Percentiles rank a stretch among this genome's conserved stretches.
phyloP scores from a whole-genome alignment of 2,113 vertebrate genomes.

The Peromyscus polionotus region DNA sequence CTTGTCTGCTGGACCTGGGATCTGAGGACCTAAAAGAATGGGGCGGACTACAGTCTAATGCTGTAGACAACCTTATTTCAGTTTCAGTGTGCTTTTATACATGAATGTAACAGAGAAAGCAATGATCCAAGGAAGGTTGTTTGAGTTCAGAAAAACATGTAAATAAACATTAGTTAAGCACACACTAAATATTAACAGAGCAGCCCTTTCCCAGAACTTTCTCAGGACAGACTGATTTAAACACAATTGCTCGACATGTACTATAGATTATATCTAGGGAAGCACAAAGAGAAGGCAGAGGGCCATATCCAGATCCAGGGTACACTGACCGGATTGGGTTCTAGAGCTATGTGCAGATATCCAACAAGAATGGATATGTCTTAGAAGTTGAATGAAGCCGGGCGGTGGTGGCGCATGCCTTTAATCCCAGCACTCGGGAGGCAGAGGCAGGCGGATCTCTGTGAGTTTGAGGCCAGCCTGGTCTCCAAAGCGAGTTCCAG shows the following conservation, averaged over 20 bases:
- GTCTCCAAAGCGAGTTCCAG: too few species aligned
- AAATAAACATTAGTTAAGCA: neutral
- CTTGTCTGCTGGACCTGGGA: neutral
- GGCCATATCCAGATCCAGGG: neutral
- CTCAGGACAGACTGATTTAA: neutral
- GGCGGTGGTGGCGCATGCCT: too few species aligned
- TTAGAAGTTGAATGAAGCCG: neutral
- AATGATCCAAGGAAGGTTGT: neutral
- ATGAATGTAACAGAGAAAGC: neutral
- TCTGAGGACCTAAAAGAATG: neutral
- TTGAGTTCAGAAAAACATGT: neutral
- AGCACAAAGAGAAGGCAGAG: neutral
- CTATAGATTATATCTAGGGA: neutral
- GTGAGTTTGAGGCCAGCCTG: too few species aligned
- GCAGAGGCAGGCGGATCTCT: too few species aligned
- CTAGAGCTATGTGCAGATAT: neutral
- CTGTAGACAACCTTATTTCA: neutral
- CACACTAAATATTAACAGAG: neutral
- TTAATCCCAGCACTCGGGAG: too few species aligned
- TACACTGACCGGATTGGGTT: neutral
- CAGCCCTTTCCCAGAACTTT: neutral
- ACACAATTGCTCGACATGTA: neutral
- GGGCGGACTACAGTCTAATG: neutral
- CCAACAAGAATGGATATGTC: neutral
- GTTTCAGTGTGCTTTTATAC: neutral